Conservation (phyloP, 2,113 vertebrate species). For the Gyps fulvus region DNA sequence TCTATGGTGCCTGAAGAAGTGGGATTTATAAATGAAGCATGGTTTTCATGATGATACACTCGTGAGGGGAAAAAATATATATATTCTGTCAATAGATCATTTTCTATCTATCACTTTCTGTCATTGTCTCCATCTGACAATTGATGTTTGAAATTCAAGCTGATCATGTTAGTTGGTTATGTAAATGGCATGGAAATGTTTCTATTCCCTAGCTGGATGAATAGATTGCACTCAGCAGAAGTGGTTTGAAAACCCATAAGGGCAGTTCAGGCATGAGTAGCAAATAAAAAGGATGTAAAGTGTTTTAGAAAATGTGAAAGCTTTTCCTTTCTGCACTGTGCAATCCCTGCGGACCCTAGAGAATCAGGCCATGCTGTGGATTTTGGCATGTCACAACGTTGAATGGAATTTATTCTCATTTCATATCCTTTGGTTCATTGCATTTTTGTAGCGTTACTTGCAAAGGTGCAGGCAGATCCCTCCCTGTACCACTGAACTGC, state of each 20-base stretch:
- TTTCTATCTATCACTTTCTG: background rate
- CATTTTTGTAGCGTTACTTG: background rate
- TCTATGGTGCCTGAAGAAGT: background rate
- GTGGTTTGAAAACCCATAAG: background rate
- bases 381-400: background rate
- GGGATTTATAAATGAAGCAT: background rate
- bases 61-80: background rate
- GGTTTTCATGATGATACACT: background rate
- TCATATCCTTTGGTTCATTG: background rate
- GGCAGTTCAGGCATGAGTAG: background rate
- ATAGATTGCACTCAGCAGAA: background rate
- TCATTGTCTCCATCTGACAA: background rate
- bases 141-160: background rate
- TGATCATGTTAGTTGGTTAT: background rate
- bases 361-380: background rate
- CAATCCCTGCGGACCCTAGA: background rate
- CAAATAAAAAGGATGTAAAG: background rate
- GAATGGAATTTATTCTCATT: background rate
- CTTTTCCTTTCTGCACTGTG: background rate
- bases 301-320: background rate
- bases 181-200: background rate
- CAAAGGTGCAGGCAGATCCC: background rate
- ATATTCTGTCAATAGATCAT: background rate
- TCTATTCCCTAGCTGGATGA: background rate
- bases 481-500: background rate